Evolutionary conservation across 2,888 invertebrate genomes (phyloP).

Genomic region (Lysandra bellargus): DNA sequence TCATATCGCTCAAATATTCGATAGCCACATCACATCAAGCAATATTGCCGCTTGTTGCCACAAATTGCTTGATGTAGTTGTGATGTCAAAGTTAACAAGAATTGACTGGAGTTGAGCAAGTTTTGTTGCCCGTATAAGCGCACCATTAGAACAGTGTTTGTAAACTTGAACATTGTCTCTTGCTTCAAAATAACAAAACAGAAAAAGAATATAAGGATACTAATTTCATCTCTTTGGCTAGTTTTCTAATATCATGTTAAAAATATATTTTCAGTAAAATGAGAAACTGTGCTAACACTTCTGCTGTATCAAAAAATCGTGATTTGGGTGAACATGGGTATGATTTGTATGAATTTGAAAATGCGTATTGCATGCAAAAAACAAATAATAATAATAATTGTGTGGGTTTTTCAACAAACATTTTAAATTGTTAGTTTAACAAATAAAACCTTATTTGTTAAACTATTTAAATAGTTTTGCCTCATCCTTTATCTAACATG

Average conservation of each 20-base stretch:
- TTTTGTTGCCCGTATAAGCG: no score
- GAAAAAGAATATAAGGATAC: background rate
- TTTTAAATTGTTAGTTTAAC: no score
- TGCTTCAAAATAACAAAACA: background rate
- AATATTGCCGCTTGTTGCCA: no score
- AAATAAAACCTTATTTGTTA: no score
- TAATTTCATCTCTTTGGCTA: background rate
- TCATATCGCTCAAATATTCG: no score
- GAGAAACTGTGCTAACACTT: background rate
- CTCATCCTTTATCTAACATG: background rate
- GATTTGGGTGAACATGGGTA: background rate
- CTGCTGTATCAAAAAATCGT: conserved; percentile 13
- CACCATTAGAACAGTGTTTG: background rate
- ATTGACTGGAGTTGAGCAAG: no score
- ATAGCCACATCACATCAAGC: no score
- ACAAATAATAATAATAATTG: background rate
- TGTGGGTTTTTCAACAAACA: background rate
- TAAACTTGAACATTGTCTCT: background rate
- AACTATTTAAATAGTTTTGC: background rate
- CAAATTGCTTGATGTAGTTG: no score
- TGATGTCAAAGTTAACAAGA: no score
- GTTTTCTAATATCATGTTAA: background rate
- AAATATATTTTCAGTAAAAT: conserved; percentile 21
- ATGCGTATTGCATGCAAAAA: background rate
- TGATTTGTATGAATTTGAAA: conserved; percentile 6